Evolutionary conservation across 2,888 invertebrate genomes (phyloP).

Genomic region (Abrostola triplasia): DNA sequence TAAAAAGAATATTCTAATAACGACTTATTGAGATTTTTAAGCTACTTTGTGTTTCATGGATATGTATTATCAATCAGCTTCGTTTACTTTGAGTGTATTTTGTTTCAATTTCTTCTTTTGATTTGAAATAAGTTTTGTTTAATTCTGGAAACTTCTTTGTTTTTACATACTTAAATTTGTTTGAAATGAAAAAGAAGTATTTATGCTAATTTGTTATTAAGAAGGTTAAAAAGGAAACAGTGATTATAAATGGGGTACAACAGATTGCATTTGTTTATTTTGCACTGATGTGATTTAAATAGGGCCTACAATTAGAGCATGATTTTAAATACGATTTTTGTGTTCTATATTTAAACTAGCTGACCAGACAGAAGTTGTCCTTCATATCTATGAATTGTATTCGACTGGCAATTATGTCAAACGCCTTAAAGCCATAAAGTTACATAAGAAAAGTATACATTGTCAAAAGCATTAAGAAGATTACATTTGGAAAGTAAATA

Average conservation of each 20-base stretch:
- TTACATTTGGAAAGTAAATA: too few species aligned
- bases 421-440: too few species aligned
- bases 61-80: slow-evolving; percentile 1
- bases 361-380: too few species aligned
- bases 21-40: slow-evolving; percentile 7
- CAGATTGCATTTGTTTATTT: slow-evolving; percentile 2
- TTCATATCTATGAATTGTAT: too few species aligned
- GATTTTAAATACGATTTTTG: background rate
- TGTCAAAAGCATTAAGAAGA: too few species aligned
- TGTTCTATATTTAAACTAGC: too few species aligned
- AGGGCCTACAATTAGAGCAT: background rate
- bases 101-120: background rate
- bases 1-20: slow-evolving; percentile 11
- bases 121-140: slow-evolving; percentile 9
- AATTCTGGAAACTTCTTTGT: background rate
- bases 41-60: background rate
- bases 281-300: slow-evolving; percentile 12
- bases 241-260: slow-evolving; percentile 17
- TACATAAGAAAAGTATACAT: too few species aligned
- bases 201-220: background rate
- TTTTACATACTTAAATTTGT: slow-evolving; percentile 1
- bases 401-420: too few species aligned
- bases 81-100: background rate
- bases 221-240: slow-evolving; percentile 21
- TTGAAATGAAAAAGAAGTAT: background rate